phyloP scores from a whole-genome alignment of 2,113 vertebrate species.

The Puma concolor region DNA sequence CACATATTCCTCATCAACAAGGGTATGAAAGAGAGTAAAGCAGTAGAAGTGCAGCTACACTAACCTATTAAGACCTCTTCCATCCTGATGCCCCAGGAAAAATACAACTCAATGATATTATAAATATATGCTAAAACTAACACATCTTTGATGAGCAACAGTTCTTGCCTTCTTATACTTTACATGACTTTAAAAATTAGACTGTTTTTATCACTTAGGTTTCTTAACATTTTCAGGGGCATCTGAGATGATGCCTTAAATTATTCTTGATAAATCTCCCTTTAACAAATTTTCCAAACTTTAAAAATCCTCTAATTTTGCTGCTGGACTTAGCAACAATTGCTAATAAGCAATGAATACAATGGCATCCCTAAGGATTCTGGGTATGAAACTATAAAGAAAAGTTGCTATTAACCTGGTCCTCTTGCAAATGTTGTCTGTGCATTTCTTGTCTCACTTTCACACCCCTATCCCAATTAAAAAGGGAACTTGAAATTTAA shows the following conservation, averaged over 20 bases:
- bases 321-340: not conserved
- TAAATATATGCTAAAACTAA: slow-evolving; percentile 30
- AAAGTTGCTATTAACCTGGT: slow-evolving; percentile 7
- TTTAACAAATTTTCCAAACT: slow-evolving; percentile 12
- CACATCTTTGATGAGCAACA: slow-evolving; percentile 17
- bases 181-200: not conserved
- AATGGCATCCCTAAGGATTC: not conserved
- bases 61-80: not conserved
- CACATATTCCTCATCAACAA: not conserved
- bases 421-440: not conserved
- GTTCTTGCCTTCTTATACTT: not conserved
- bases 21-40: not conserved
- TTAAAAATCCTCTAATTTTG: slow-evolving; percentile 14
- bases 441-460: not conserved
- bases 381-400: not conserved
- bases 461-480: not conserved
- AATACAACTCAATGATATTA: not conserved
- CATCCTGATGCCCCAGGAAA: not conserved
- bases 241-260: slow-evolving; percentile 20
- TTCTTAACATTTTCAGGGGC: not conserved
- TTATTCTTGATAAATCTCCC: slow-evolving; percentile 36
- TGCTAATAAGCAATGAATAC: not conserved
- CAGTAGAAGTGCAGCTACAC: not conserved
- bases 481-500: slow-evolving; percentile 13
- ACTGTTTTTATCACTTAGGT: not conserved